Percentiles rank a stretch among this genome's conserved stretches.
phyloP scores from a whole-genome alignment of 1,140 invertebrate genomes.

The Tetramorium parvispinum region DNA sequence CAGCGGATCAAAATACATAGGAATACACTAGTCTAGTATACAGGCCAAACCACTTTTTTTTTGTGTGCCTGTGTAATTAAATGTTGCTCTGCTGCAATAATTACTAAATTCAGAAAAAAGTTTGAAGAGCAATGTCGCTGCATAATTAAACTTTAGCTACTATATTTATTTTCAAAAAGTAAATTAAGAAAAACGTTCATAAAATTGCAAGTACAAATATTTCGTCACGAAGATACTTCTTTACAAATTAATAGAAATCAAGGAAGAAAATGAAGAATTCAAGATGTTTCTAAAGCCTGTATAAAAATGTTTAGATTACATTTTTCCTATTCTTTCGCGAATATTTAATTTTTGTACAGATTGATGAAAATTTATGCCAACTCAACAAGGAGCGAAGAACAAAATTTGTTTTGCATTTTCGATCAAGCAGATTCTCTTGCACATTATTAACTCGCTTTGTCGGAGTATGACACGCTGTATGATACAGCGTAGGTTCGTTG shows the following conservation, averaged over 20 bases:
- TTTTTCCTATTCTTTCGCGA: background rate
- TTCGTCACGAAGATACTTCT: background rate
- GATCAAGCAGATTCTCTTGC: background rate
- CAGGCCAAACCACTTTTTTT: too few relatives aligned
- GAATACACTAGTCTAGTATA: too few relatives aligned
- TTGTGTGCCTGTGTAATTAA: too few relatives aligned
- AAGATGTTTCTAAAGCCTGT: background rate
- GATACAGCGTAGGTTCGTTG: background rate
- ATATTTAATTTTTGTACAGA: background rate
- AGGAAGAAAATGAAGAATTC: background rate
- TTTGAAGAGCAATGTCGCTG: background rate
- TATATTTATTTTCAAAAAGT: background rate
- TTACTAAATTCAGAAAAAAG: background rate
- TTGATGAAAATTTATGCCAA: background rate
- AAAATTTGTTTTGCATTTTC: conserved; percentile 9
- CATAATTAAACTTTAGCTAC: background rate
- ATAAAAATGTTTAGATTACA: background rate
- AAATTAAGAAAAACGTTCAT: background rate
- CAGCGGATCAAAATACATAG: too few relatives aligned
- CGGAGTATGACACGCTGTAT: background rate
- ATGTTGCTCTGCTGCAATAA: background rate
- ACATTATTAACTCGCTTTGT: conserved; percentile 42
- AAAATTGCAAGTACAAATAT: background rate
- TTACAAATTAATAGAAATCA: background rate
- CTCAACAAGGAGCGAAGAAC: background rate